Percentiles rank a stretch among this genome's conserved stretches.
Conservation (phyloP, 2,888 invertebrate genomes). For the Keiferia lycopersicella region DNA sequence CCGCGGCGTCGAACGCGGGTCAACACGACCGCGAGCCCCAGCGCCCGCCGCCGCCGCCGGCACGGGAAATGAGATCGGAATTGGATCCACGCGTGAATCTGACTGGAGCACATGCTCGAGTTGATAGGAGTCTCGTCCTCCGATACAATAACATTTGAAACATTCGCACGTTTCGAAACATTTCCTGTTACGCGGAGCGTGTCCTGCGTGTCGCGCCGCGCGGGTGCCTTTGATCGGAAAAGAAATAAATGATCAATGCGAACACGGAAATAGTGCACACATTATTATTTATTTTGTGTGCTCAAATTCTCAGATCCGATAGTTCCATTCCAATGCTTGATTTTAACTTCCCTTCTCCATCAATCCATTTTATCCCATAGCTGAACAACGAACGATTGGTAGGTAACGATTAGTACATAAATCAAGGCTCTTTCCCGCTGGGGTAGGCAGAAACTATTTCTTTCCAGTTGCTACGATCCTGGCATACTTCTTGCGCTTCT, state of each 20-base stretch:
- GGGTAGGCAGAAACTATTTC: no score
- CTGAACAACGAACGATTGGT: no score
- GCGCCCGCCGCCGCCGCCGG: background rate
- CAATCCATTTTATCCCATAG: no score
- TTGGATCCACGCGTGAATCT: background rate
- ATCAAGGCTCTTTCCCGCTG: no score
- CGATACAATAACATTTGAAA: background rate
- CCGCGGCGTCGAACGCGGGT: slow-evolving; percentile 9
- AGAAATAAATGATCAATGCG: slow-evolving; percentile 8
- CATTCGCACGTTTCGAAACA: slow-evolving; percentile 2
- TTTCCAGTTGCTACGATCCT: no score
- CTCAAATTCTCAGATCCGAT: background rate
- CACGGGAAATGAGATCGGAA: background rate
- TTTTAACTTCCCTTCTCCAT: no score
- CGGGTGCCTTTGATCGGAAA: slow-evolving; percentile 2
- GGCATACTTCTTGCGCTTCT: no score
- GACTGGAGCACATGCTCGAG: background rate
- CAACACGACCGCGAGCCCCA: background rate
- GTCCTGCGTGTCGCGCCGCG: background rate
- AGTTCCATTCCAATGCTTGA: no score
- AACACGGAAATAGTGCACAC: background rate
- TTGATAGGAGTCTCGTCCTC: background rate
- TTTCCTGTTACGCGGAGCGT: background rate
- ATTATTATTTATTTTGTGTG: slow-evolving; percentile 7
- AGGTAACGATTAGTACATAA: no score